Base-by-base conservation (phyloP, 2,888 invertebrate species). In the Magallana nippona region DNA sequence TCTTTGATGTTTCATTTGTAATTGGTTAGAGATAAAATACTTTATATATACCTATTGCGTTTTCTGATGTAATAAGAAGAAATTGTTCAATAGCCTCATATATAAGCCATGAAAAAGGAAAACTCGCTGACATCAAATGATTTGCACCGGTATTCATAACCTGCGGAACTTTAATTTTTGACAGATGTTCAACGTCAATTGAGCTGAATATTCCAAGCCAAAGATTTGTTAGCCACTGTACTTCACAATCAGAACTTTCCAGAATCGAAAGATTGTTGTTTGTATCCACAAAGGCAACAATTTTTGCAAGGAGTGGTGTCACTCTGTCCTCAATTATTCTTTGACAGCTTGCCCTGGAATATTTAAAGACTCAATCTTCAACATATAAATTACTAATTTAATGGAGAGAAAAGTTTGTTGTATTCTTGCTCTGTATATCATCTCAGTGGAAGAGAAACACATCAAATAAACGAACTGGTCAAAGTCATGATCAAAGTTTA, bases 61-160 rank as follows among this genome's bases (percentile, higher is more conserved):
- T 62, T 44, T 81, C 81, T 62, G 27, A 79, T 32, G 87, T 78
- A 1, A 84, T 62, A 19, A 81, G 85, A 56, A 85, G 55, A 32
- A 87, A 81, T n/a, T 86, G 84, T 62, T 88, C 85, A 13, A 90
- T 83, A 10, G 82, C 82, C 55, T 87, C 82, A 56, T 81, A 84
- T 27, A 90, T 84, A 44, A 91, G 19, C 93, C 93, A 93, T 32
- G 92, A 92, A 86, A 93, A 92, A n/a, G 93, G 92, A 71, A 92
- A 82, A 44, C 8, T 44, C 22, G 79, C 63, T 1, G 88, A 85
- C 57, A 83, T 17, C 71, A 92, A 91, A 5, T 85, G 82, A 19
- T 89, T 88, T 79, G 88, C 88, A 83, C 83, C 86, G 60, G 85
- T 87, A 57, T 90, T 88, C 55, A 89, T 80, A 56, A 92, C 88